Evolutionary conservation across 2,888 invertebrate genomes (phyloP).

Genomic region (Pomacea canaliculata): DNA sequence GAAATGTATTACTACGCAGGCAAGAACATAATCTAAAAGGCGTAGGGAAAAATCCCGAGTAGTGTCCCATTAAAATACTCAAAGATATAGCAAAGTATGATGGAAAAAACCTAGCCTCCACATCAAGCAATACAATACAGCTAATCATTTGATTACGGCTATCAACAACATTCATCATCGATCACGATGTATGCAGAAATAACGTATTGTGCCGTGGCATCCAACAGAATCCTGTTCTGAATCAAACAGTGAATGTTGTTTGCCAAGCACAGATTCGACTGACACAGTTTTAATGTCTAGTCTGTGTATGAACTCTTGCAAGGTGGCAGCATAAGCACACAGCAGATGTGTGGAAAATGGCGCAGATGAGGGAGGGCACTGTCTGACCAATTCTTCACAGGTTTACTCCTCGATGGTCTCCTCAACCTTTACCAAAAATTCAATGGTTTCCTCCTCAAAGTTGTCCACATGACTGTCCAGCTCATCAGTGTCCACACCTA

Average conservation of each 20-base stretch:
- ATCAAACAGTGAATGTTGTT: background rate
- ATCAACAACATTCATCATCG: background rate
- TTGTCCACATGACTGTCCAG: slow-evolving; percentile 86
- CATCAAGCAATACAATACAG: background rate
- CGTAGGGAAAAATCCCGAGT: slow-evolving; percentile 58
- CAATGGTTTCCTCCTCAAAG: slow-evolving; percentile 93
- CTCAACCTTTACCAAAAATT: slow-evolving; percentile 95
- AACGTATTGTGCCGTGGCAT: slow-evolving; percentile 5
- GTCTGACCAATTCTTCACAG: background rate
- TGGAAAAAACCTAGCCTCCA: slow-evolving; percentile 6
- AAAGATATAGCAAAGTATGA: slow-evolving; percentile 43
- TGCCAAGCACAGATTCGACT: background rate
- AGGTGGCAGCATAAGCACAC: background rate
- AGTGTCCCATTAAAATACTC: slow-evolving; percentile 53
- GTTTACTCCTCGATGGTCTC: slow-evolving; percentile 76
- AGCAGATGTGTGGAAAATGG: slow-evolving; percentile 27
- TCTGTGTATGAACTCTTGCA: no score
- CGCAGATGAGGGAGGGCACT: slow-evolving; percentile 47
- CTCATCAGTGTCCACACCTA: slow-evolving; percentile 94
- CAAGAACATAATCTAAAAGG: slow-evolving; percentile 57
- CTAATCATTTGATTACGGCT: background rate
- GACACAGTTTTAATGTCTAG: no score
- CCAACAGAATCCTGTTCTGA: background rate
- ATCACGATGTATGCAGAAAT: background rate
- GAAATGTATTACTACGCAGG: background rate